Base-by-base conservation (phyloP, 1,140 invertebrate species). In the Drosophila sproati region DNA sequence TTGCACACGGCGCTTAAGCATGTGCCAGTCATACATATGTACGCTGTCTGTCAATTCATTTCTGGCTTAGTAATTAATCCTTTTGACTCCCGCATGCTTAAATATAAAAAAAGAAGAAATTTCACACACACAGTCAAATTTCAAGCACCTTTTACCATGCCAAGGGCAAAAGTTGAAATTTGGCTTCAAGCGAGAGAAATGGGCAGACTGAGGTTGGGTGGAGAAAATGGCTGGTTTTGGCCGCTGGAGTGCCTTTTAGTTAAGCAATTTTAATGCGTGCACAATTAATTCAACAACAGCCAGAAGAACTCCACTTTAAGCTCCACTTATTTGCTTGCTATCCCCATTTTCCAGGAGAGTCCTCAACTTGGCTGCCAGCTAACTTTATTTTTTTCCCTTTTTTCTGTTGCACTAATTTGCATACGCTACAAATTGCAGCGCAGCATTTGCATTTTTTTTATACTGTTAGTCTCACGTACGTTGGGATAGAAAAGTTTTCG, bases 261-360 rank as follows among this genome's bases (percentile, higher is more conserved):
- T 87, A 77, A 82, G 80, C 83, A 87, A 81, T 69, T 77, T 83
- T 88, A 88, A 80, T 87, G 83, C 73, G 73, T 75, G 77, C 77
- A 88, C 83, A 88, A 87, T 88, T 80, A 87, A 88, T 76, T 86
- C 82, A 87, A 86, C 82, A 83, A 79, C 74, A 81, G 67, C 62
- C 62, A 74, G 52, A 64, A 76, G 79, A 69, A 66, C 59, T 78
- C 59, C 52, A 63, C 74, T 82, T 78, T 66, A n/a, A 52, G 34
- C 55, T 41, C 35, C 12, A 43, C 71, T 77, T 41, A 12, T 41
- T 41, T 7, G 37, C 64, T 64, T 39, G 63, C 31, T 50, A 20
- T 20, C 20, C 73, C 77, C 52, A 69, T 63, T 77, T 52, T 32
- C 37, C 12, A 32, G 41, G 3, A 48, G 57, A 8, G 43, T 43